Base-by-base conservation (phyloP, 2,113 vertebrate genomes). In the Semicossyphus pulcher region DNA sequence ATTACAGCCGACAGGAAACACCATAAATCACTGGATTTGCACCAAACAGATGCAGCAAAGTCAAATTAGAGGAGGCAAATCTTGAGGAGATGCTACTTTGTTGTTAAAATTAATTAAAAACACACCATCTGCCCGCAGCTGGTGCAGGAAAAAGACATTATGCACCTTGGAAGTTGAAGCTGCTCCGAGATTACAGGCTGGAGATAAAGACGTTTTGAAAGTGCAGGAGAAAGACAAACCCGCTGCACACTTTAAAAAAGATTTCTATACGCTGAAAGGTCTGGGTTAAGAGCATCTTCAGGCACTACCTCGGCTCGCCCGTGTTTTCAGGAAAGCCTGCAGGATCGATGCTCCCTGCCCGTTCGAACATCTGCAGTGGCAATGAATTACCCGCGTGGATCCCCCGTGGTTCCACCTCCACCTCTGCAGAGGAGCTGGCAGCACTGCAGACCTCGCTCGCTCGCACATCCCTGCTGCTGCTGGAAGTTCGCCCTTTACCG, bases 361-460 rank as follows among this genome's bases (percentile, higher is more conserved):
- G 79, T 79, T 80, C 74, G 69, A 88, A 81, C 84, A 91, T 92
- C 89, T 84, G 85, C 88, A 90, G 85, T 83, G 87, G 72, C 60
- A 52, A 88, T 90, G 73, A 90, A 90, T 93, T 83, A 88, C 81
- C 68, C 8, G 44, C 34, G 64, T 21, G 49, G 76, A 78, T 87
- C 80, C 84, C 84, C 45, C 29, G 85, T 82, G 86, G 63, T 74
- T 54, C 66, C 82, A 76, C 72, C 80, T 78, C 63, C 48, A 61
- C 77, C 62, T 78, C 73, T 84, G 83, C 88, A 84, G 83, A 87
- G 80, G 54, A 56, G 34, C 69, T 66, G 2, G 3, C 59, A 63
- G 88, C 72, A 32, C 67, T 85, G 84, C 81, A 77, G 81, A 76
- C 63, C 28, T 53, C 76, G 53, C 59, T 57, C 51, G 12, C 31